phyloP scores from a whole-genome alignment of 2,113 vertebrate genomes.

The Phoxinus phoxinus region DNA sequence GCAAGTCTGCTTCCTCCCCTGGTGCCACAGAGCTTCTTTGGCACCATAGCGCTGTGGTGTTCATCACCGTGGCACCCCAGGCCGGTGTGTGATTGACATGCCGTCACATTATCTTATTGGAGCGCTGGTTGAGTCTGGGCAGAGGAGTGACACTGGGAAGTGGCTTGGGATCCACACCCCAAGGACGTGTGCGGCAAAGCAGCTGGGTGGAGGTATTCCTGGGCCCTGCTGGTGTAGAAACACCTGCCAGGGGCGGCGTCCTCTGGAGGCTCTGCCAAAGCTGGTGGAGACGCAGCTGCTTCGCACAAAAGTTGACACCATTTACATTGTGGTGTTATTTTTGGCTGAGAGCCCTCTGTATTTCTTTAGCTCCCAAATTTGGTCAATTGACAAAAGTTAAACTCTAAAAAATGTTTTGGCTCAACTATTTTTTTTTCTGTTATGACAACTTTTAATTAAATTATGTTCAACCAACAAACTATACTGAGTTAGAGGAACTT shows the following conservation, averaged over 20 bases:
- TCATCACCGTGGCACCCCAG: slow-evolving; percentile 44
- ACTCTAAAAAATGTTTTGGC: too few species aligned
- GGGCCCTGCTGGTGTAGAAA: slow-evolving; percentile 52
- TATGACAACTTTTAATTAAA: too few species aligned
- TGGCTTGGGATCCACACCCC: slow-evolving; percentile 56
- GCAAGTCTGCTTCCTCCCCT: slow-evolving; percentile 42
- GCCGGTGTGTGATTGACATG: slow-evolving; percentile 57
- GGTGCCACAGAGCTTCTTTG: slow-evolving; percentile 30
- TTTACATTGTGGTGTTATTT: slow-evolving; percentile 67
- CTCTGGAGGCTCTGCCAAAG: slow-evolving; percentile 40
- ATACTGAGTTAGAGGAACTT: too few species aligned
- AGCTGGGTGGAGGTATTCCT: slow-evolving; percentile 57
- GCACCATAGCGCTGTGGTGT: slow-evolving; percentile 31
- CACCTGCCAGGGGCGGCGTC: slow-evolving; percentile 48
- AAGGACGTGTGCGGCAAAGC: slow-evolving; percentile 49
- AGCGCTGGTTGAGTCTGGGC: slow-evolving; percentile 46
- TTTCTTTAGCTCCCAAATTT: background rate
- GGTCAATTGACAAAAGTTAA: background rate
- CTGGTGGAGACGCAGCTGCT: slow-evolving; percentile 62
- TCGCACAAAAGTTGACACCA: slow-evolving; percentile 61
- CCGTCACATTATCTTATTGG: slow-evolving; percentile 62
- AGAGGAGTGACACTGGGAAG: slow-evolving; percentile 58
- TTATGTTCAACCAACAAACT: too few species aligned
- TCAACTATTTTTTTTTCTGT: too few species aligned
- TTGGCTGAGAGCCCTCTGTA: slow-evolving; percentile 54